Base-by-base conservation (phyloP, 2,888 invertebrate genomes). In the Cancer borealis region DNA sequence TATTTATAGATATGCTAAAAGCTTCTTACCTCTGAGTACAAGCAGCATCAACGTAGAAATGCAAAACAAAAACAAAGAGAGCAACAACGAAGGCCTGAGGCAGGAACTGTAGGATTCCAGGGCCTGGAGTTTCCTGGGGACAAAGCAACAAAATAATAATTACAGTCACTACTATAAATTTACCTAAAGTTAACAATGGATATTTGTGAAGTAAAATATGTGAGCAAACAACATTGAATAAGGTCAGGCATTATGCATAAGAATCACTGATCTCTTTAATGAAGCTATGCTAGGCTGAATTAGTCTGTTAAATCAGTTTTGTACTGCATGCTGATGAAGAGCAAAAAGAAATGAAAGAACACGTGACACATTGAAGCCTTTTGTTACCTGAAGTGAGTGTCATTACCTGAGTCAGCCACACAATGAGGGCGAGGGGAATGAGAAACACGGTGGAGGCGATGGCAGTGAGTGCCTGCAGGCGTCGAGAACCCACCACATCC, bases 401-500 rank as follows among this genome's bases (percentile, higher is more conserved):
- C 39, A 96, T 95, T 96, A 96, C 96, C 96, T 97, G 96, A 8
- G 96, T 96, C n/a, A 96, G 96, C 92, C 96, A 96, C n/a, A 97
- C 96, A 92, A 97, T 96, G 0, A 97, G 95, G 14, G 97, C 97
- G 96, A 97, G 96, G 0, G 97, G 97, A 30, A 96, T 96, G 21
- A 97, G 96, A 10, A 97, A 94, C 10, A 96, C 66, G 5, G 97
- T 96, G 8, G 97, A 97, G 6, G 96, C 95, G 10, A 97, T 96
- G 1, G 97, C 96, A 0, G 97, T 97, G 60, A 97, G 96, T 1
- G 97, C 96, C 96, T 97, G 97, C 0, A 97, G 96, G 90, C 97
- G 96, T 96, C 97, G 97, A 6, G 96, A 96, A 54, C 97, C 97
- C n/a, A 97, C 97, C 49, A 97, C 96, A 96, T 97, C 97, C 0